Evolutionary conservation across 2,888 invertebrate species (phyloP).

Genomic region (Aquatica leii): DNA sequence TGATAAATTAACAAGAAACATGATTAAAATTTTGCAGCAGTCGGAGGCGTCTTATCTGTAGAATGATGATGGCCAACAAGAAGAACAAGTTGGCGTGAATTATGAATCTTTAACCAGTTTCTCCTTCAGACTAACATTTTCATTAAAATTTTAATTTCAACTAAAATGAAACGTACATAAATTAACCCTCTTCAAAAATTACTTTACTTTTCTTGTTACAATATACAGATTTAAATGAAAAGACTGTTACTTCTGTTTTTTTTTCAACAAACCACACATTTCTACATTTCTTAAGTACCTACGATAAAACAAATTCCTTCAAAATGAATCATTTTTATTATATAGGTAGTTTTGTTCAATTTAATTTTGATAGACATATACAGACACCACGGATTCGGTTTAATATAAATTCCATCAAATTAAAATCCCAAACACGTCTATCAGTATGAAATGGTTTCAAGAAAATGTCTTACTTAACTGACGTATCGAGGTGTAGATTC

Average conservation of each 20-base stretch:
- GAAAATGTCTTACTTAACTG: constrained; percentile 47
- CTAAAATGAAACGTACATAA: constrained; percentile 47
- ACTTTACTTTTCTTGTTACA: constrained; percentile 22
- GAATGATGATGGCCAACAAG: constrained; percentile 37
- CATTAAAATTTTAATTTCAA: constrained; percentile 49
- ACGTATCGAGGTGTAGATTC: constrained; percentile 47
- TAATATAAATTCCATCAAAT: constrained; percentile 23
- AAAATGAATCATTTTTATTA: neutral
- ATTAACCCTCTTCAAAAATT: constrained; percentile 45
- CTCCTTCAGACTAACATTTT: constrained; percentile 42
- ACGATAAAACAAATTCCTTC: constrained; percentile 3
- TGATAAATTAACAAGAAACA: constrained; percentile 42
- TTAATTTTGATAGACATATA: constrained; percentile 20
- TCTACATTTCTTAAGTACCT: no score
- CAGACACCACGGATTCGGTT: constrained; percentile 18
- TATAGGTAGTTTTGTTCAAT: neutral
- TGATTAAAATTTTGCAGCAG: constrained; percentile 37
- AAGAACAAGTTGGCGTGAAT: constrained; percentile 42
- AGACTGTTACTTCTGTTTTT: neutral
- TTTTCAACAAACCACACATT: neutral
- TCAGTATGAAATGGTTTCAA: constrained; percentile 28
- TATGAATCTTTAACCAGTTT: constrained; percentile 43
- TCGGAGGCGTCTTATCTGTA: constrained; percentile 33
- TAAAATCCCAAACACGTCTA: constrained; percentile 22
- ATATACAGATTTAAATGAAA: constrained; percentile 15